Evolutionary conservation across 2,797 vertebrate species (phyloP).

Genomic region (Sciurus carolinensis): DNA sequence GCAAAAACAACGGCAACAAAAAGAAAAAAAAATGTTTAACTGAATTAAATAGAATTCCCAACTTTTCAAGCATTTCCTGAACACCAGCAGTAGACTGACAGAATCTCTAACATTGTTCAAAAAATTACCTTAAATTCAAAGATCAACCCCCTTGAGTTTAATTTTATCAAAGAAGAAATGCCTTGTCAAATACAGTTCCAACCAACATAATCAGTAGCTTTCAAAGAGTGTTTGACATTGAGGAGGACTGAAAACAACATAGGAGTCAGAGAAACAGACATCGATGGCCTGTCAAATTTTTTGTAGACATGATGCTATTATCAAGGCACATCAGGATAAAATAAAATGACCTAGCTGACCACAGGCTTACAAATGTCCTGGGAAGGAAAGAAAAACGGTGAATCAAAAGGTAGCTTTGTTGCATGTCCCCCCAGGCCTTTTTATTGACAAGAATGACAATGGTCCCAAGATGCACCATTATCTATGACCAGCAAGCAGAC

Average conservation of each 20-base stretch:
- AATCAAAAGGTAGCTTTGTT: constrained; percentile 95
- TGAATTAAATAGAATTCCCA: constrained; percentile 80
- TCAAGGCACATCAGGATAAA: constrained; percentile 93
- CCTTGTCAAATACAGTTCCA: constrained; percentile 94
- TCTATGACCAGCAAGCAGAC: constrained; percentile 97
- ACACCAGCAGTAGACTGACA: constrained; percentile 80
- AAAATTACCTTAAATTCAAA: constrained; percentile 94
- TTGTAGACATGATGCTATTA: constrained; percentile 90
- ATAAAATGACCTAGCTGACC: constrained; percentile 93
- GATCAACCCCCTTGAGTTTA: constrained; percentile 93
- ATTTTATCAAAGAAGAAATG: constrained; percentile 95
- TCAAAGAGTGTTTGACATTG: constrained; percentile 94
- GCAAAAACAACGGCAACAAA: too few relatives aligned
- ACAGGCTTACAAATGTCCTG: constrained; percentile 90
- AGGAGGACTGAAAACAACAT: constrained; percentile 90
- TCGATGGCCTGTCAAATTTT: constrained; percentile 91
- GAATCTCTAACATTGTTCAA: constrained; percentile 89
- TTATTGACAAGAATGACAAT: constrained; percentile 99
- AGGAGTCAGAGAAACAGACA: constrained; percentile 88
- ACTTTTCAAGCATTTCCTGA: constrained; percentile 48
- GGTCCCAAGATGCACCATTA: constrained; percentile 99
- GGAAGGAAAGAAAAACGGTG: constrained; percentile 92
- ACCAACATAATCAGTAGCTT: constrained; percentile 94
- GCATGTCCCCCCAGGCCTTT: constrained; percentile 91
- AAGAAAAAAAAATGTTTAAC: constrained; percentile 86